Percentiles rank a stretch among this genome's conserved stretches.
Evolutionary conservation across 2,113 vertebrate species (phyloP).

Genomic region (Montifringilla adamsi): DNA sequence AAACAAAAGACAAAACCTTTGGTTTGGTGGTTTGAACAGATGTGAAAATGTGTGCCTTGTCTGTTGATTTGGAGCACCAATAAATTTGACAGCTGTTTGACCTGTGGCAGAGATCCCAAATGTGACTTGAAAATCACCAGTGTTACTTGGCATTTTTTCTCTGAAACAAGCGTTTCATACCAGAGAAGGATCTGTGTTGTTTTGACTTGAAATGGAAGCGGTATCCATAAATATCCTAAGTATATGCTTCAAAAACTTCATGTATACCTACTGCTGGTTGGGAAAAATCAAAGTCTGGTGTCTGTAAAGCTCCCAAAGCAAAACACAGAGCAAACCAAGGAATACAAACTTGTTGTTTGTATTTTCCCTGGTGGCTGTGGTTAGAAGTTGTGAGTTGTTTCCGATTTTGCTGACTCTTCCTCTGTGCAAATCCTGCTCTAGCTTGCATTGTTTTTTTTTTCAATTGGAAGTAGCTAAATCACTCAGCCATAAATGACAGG

Average conservation of each 20-base stretch:
- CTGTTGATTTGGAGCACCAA: slow-evolving; percentile 7
- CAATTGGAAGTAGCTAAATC: background rate
- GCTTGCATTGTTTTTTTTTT: background rate
- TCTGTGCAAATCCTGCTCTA: background rate
- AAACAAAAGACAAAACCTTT: slow-evolving; percentile 47
- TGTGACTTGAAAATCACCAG: background rate
- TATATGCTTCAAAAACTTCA: background rate
- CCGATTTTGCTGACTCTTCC: background rate
- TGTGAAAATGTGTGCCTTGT: background rate
- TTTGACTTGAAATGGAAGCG: background rate
- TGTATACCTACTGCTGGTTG: background rate
- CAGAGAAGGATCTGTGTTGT: background rate
- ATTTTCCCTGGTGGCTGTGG: background rate
- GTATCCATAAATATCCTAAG: background rate
- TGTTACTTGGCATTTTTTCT: background rate
- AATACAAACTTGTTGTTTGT: background rate
- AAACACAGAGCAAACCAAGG: background rate
- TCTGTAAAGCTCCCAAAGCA: background rate
- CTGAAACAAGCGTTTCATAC: background rate
- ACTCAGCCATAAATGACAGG: background rate
- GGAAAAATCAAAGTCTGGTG: background rate
- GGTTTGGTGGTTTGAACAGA: slow-evolving; percentile 26
- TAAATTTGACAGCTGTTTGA: background rate
- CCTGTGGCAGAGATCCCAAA: background rate
- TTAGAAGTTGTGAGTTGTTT: background rate